Conservation (phyloP, 2,888 invertebrate genomes). For the Molorchus minor region DNA sequence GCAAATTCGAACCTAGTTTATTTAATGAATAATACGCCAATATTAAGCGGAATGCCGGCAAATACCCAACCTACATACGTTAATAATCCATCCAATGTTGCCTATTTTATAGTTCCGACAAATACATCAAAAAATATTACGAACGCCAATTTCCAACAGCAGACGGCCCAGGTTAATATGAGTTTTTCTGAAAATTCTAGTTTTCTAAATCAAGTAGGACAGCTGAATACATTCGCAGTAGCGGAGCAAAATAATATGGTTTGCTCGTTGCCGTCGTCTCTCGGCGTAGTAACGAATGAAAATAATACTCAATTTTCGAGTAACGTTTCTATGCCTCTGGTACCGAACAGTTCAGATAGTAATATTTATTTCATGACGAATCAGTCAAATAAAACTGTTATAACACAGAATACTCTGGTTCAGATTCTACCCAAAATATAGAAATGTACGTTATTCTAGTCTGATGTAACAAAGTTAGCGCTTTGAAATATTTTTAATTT, state of each 20-base stretch:
- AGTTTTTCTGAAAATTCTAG: neutral
- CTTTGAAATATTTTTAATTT: no score
- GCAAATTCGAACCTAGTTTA: conserved; percentile 9
- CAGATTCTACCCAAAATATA: neutral
- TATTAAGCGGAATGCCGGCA: neutral
- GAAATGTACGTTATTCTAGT: no score
- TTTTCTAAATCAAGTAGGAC: neutral
- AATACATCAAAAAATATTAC: neutral
- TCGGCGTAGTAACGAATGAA: neutral
- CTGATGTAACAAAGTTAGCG: no score
- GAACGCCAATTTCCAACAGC: conserved; percentile 1
- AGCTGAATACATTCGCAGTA: neutral
- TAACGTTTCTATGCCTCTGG: neutral
- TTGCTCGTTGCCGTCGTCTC: neutral
- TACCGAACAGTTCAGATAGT: conserved; percentile 7
- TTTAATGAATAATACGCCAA: neutral
- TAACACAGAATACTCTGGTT: neutral
- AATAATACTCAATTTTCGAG: neutral
- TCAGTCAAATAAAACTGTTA: neutral
- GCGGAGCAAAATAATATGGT: conserved; percentile 5
- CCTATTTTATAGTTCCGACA: conserved; percentile 3
- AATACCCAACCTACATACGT: neutral
- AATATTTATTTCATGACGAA: conserved; percentile 7
- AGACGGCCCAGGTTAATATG: neutral
- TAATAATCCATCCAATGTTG: neutral